Evolutionary conservation across 1,140 invertebrate species (phyloP).

Genomic region (Drosophila virilis): DNA sequence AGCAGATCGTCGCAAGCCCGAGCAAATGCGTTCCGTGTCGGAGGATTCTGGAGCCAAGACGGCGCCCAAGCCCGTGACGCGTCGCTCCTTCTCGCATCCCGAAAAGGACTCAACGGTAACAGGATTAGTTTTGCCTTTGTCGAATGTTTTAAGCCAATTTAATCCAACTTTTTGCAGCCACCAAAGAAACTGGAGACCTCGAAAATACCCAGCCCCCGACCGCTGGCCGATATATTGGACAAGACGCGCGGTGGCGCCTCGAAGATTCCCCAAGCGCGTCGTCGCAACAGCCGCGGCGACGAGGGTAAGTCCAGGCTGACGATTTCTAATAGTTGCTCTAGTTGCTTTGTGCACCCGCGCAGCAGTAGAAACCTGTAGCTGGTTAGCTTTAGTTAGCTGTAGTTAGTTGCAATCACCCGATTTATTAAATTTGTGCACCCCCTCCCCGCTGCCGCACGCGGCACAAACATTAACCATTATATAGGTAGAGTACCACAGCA

Average conservation of each 20-base stretch:
- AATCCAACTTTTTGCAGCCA: slow-evolving; percentile 38
- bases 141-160: background rate
- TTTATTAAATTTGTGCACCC: slow-evolving; percentile 69
- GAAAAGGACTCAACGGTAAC: slow-evolving; percentile 81
- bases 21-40: slow-evolving; percentile 83
- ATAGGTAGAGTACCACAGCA: slow-evolving; percentile 77
- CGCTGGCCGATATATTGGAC: slow-evolving; percentile 77
- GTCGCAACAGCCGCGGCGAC: slow-evolving; percentile 74
- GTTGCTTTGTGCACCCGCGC: slow-evolving; percentile 54
- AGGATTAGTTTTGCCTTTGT: background rate
- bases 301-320: slow-evolving; percentile 62
- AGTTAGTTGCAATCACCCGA: slow-evolving; percentile 65
- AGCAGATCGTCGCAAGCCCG: slow-evolving; percentile 71
- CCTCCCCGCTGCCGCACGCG: slow-evolving; percentile 26
- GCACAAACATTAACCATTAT: slow-evolving; percentile 22
- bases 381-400: slow-evolving; percentile 61
- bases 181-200: slow-evolving; percentile 73
- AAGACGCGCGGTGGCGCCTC: slow-evolving; percentile 65
- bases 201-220: slow-evolving; percentile 80
- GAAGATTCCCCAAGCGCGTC: slow-evolving; percentile 68
- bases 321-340: slow-evolving; percentile 50
- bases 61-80: slow-evolving; percentile 74
- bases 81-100: slow-evolving; percentile 82
- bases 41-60: slow-evolving; percentile 80
- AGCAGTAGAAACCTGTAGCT: slow-evolving; percentile 62